Evolutionary conservation across 1,140 invertebrate species (phyloP), one percentile per base, ranked within the genome.

Genomic region (Hyposmocoma kahamanoa): DNA sequence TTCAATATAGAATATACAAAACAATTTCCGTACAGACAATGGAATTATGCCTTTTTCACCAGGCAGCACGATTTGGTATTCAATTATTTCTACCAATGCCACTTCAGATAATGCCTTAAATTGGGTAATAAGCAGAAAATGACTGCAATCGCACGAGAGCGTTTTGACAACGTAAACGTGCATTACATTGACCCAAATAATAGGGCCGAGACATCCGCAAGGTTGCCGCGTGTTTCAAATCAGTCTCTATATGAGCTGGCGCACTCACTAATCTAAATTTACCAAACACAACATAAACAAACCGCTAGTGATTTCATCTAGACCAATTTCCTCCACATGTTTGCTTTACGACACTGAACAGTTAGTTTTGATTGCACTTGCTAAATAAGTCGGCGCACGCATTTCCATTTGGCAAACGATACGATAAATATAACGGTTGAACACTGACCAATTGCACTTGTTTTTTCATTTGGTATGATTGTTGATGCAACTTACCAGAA

Each of bases 161-260:
- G 19, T 30, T 57, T 65, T 76, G 71, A 76, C 73, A 79, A 72
- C 72, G 57, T 69, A 69, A 60, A 71, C 66, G 67, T 70, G 62
- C 58, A 62, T 79, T 61, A 75, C 77, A 80, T 80, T 85, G 82
- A 85, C 79, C 79, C 60, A 82, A 77, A 85, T 85, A 69, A 58
- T 64, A 65, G 62, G 60, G 64, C 57, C 49, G 62, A 72, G 59
- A 74, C 62, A 70, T 72, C 63, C 51, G 53, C 82, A 82, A 85
- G 82, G 82, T 81, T 81, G 63, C 60, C 56, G 58, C 22, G 48
- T 65, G 69, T 76, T 80, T 79, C 62, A 74, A 81, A 81, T 81
- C 75, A 59, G 53, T 69, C 71, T 69, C 65, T 72, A 78, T 77
- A 78, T 67, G 68, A 71, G 65, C 63, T 62, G 60, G 59, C 63